Evolutionary conservation across 2,888 invertebrate genomes (phyloP).

Genomic region (Cactoblastis cactorum): DNA sequence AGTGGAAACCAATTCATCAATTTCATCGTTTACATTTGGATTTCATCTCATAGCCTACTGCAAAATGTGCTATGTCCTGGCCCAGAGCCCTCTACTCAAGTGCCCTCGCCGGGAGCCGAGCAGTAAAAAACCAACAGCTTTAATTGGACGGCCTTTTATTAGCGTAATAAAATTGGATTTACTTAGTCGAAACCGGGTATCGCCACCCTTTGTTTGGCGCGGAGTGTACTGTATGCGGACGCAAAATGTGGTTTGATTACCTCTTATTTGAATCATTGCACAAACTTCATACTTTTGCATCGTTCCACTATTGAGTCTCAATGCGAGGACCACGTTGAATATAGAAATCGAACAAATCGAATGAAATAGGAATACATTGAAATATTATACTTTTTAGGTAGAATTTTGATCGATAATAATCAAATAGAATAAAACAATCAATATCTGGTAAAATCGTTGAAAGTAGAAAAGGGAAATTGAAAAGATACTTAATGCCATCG

Average conservation of each 20-base stretch:
- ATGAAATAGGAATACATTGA: too few species aligned
- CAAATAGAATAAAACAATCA: too few species aligned
- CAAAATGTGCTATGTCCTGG: slow-evolving; percentile 46
- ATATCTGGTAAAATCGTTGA: too few species aligned
- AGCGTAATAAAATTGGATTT: slow-evolving; percentile 74
- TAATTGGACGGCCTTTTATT: slow-evolving; percentile 77
- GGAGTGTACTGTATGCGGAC: slow-evolving; percentile 19
- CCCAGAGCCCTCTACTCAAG: slow-evolving; percentile 41
- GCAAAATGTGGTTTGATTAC: slow-evolving; percentile 2
- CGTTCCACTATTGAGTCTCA: too few species aligned
- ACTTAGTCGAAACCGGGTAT: slow-evolving; percentile 46
- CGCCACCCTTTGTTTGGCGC: slow-evolving; percentile 15
- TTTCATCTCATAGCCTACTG: slow-evolving; percentile 29
- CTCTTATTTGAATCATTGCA: neutral
- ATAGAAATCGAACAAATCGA: too few species aligned
- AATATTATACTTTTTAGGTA: too few species aligned
- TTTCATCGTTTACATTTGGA: neutral
- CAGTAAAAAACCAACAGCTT: slow-evolving; percentile 64
- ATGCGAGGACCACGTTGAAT: too few species aligned
- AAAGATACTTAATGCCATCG: too few species aligned
- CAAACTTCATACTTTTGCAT: neutral
- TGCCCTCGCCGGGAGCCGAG: slow-evolving; percentile 44
- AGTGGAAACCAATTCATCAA: neutral
- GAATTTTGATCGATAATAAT: too few species aligned
- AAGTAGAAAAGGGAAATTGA: too few species aligned